phyloP scores from a whole-genome alignment of 2,888 invertebrate genomes.

The Autographa pulchrina region DNA sequence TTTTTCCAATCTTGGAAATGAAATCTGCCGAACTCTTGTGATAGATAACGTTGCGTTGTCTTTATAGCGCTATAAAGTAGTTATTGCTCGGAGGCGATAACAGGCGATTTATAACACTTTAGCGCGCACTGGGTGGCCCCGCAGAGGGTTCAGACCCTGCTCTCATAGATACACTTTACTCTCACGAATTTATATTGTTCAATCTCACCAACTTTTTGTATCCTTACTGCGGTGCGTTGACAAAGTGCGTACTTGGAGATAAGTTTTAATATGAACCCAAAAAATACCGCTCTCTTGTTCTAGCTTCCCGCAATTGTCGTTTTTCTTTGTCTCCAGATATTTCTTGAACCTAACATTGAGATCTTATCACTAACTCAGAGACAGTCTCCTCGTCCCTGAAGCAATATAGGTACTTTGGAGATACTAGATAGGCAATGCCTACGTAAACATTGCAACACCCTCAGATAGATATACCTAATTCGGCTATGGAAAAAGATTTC shows the following conservation, averaged over 20 bases:
- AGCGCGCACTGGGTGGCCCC: constrained; percentile 64
- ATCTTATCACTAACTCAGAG: constrained; percentile 13
- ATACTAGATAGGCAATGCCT: background rate
- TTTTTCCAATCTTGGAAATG: constrained; percentile 57
- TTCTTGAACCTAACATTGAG: constrained; percentile 8
- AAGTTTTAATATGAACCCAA: constrained; percentile 32
- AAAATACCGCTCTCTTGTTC: constrained; percentile 11
- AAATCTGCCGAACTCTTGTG: constrained; percentile 60
- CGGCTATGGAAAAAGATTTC: too few relatives aligned
- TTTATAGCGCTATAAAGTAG: constrained; percentile 83
- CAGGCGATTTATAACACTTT: constrained; percentile 83
- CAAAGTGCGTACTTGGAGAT: constrained; percentile 44
- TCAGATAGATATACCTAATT: background rate
- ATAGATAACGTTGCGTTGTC: constrained; percentile 75
- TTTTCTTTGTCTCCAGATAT: constrained; percentile 20
- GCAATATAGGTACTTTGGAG: background rate
- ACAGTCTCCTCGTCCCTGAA: background rate
- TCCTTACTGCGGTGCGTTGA: constrained; percentile 26
- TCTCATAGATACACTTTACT: constrained; percentile 62
- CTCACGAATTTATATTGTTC: constrained; percentile 58
- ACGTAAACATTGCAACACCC: background rate
- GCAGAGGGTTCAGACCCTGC: constrained; percentile 56
- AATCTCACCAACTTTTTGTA: constrained; percentile 36
- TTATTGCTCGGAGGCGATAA: constrained; percentile 81
- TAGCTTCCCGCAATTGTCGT: constrained; percentile 15